phyloP scores from a whole-genome alignment of 2,888 invertebrate species.

The Caenorhabditis doughertyi region DNA sequence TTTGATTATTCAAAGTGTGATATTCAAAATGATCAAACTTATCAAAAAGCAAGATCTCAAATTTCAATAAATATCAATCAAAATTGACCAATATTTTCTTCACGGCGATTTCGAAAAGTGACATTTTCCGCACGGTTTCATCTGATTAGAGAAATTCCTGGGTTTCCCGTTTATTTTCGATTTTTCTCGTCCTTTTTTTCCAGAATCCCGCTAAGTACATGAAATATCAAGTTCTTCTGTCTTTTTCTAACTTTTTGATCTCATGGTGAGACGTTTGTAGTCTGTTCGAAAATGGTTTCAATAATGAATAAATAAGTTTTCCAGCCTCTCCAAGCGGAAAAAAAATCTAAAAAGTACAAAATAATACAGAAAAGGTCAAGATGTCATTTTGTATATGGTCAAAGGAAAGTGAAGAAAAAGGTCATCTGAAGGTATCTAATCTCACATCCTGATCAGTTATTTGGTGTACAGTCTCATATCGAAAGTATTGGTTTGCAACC shows the following conservation, averaged over 20 bases:
- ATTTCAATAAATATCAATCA: not conserved
- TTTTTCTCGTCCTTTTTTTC: constrained; percentile 9
- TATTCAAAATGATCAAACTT: too few species aligned
- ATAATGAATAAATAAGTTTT: too few species aligned
- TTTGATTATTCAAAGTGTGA: too few species aligned
- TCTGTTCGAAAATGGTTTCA: not conserved
- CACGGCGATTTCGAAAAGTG: not conserved
- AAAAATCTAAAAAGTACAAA: not conserved
- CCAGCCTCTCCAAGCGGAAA: too few species aligned
- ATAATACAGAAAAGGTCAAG: not conserved
- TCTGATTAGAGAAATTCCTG: constrained; percentile 6
- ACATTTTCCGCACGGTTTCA: not conserved
- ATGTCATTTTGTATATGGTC: constrained; percentile 1
- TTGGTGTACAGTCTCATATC: too few species aligned
- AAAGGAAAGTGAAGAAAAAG: constrained; percentile 15
- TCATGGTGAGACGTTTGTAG: not conserved
- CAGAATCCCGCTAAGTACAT: not conserved
- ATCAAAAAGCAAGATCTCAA: not conserved
- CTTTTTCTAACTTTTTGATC: not conserved
- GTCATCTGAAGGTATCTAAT: constrained; percentile 23
- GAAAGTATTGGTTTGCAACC: too few species aligned
- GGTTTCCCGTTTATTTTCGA: not conserved
- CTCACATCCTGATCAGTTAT: constrained; percentile 12
- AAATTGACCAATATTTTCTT: not conserved
- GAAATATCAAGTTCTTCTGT: not conserved